Evolutionary conservation across 2,888 invertebrate species (phyloP), one percentile per base, ranked within the genome.

Genomic region (Drosophila algonquin): DNA sequence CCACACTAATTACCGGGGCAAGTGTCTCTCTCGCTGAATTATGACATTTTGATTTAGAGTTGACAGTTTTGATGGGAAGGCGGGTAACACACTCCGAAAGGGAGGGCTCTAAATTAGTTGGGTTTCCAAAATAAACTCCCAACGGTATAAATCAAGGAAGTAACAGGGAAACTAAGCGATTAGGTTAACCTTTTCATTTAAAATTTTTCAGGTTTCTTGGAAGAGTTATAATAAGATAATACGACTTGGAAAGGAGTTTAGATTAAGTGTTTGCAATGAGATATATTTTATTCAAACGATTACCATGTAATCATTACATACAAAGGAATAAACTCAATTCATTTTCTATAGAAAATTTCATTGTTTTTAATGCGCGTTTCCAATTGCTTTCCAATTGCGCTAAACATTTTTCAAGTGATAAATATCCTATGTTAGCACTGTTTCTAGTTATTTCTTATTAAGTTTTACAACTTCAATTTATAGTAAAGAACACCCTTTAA

Each of bases 61-160:
- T 86, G 86, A 86, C 89, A 87, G 73, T 81, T 80, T 79, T 77
- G 88, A 82, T 76, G 80, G 68, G 72, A 18, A 18, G 18, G 82
- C 75, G 30, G 18, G 32, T 32, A 32, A 52, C 32, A 52, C 32
- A 16, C 14, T 7, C 5, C n/a, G 7, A n/a, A 35, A 14, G 50
- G 44, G 45, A n/a, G 51, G 32, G 51, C 51, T 63, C 63, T 63
- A 6, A 62, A 10, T 18, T 51, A 10, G 48, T 12, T 14, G 16
- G 40, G 48, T 48, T 24, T 50, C 16, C 32, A 44, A 53, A 54
- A 64, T 40, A 64, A 14, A 47, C 48, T 64, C 40, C 44, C 65
- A 47, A 21, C 16, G 16, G 21, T 53, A 47, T 21, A 40, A 63
- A 27, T 21, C 52, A 18, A n/a, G 18, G 9, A 45, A 48, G 24